Base-by-base conservation (phyloP, 2,888 invertebrate species). In the Melieria omissa region DNA sequence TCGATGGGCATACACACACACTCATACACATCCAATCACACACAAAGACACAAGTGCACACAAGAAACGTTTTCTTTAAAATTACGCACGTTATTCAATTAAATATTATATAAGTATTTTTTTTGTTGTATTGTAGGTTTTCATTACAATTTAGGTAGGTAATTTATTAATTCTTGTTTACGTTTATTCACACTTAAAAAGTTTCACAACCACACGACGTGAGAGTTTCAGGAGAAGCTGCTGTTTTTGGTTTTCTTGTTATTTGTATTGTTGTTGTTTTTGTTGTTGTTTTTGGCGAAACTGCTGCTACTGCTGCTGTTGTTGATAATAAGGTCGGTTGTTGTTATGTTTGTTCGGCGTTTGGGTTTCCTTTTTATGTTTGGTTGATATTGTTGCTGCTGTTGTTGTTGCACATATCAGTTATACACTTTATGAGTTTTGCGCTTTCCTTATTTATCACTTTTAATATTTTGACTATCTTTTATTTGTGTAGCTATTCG, bases 301-400 rank as follows among this genome's bases (percentile, higher is more conserved):
- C 44, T 41, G 6, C 41, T 63, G 41, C 57, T 65, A 16, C 16
- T 67, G 66, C 58, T 42, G 54, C 55, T n/a, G 57, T 52, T 63
- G 54, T n/a, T 52, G 8, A n/a, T 14, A 49, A 49, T 49, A 7
- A 41, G 42, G 42, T 12, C 52, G 47, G 47, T 52, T 63, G 41
- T 63, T 52, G 52, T 1, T 52, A 54, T 65, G 5, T 7, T 41
- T 49, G 12, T 29, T 54, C 63, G 44, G 54, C 16, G 54, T 70
- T 64, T 65, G 46, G n/a, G 60, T 60, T 58, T 65, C n/a, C 14
- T 52, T 45, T 74, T 78, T 75, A 75, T 29, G 29, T 58, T 58
- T 41, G 4, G 12, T 58, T 7, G 42, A 41, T 58, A 41, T 58
- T 29, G 8, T 29, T 29, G 29, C 29, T 29, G 29, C 29, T 29